Evolutionary conservation across 1,140 invertebrate genomes (phyloP).

Genomic region (Caenorhabditis latens): DNA sequence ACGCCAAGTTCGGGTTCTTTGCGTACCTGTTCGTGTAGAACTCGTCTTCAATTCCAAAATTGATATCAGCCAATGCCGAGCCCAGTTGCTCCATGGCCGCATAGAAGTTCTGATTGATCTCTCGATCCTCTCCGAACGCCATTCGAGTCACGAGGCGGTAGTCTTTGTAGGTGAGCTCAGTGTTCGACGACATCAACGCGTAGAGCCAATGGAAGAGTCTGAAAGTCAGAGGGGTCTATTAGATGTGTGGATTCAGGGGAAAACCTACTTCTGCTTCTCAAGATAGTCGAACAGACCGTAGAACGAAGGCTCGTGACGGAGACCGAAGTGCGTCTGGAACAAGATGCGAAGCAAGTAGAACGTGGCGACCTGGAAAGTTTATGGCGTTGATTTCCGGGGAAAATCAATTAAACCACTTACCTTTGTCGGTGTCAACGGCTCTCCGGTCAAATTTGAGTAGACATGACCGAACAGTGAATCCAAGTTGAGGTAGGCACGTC

Average conservation of each 20-base stretch:
- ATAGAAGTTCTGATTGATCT: neutral
- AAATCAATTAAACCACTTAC: neutral
- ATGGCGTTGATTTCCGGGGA: neutral
- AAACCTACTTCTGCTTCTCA: too few species aligned
- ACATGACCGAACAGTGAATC: constrained; percentile 6
- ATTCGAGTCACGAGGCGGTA: neutral
- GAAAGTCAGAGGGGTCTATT: neutral
- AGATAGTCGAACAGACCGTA: too few species aligned
- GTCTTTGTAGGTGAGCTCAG: neutral
- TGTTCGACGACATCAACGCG: neutral
- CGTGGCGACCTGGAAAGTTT: neutral
- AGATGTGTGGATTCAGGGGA: too few species aligned
- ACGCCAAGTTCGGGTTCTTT: neutral
- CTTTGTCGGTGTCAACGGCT: constrained; percentile 8
- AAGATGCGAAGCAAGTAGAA: constrained; percentile 14
- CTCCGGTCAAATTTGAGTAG: constrained; percentile 16
- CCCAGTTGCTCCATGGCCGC: neutral
- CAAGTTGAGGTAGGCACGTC: constrained; percentile 6
- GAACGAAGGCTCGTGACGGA: neutral
- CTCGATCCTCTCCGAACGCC: neutral
- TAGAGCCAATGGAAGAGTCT: constrained; percentile 4
- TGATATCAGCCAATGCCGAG: neutral
- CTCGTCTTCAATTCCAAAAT: constrained; percentile 4
- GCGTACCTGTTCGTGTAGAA: constrained; percentile 29
- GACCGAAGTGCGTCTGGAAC: constrained; percentile 21